phyloP scores from a whole-genome alignment of 2,113 vertebrate species.

The Tachuris rubrigastra region DNA sequence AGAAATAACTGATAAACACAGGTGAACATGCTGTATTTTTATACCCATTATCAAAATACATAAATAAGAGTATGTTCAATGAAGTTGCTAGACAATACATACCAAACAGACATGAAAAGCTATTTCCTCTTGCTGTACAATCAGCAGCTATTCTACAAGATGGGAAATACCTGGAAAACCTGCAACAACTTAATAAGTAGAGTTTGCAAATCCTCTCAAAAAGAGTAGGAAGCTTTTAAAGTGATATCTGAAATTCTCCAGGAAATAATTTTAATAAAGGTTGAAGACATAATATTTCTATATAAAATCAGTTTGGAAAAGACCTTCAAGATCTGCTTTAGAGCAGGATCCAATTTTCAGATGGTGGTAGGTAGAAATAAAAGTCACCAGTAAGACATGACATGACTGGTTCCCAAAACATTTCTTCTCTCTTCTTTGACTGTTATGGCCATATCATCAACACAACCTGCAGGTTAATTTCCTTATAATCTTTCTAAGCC shows the following conservation, averaged over 20 bases:
- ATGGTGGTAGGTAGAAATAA: background rate
- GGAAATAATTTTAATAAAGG: background rate
- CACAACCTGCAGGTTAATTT: background rate
- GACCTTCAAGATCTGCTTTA: background rate
- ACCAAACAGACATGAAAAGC: background rate
- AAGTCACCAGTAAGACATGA: background rate
- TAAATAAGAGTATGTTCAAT: background rate
- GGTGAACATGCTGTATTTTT: background rate
- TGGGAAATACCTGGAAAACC: background rate
- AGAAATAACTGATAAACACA: background rate
- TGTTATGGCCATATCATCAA: background rate
- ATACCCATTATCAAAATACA: background rate
- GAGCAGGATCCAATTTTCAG: background rate
- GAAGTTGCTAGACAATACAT: background rate
- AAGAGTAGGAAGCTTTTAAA: background rate
- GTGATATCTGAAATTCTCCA: background rate
- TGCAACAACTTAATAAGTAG: background rate
- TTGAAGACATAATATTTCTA: background rate
- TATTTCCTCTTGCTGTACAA: background rate
- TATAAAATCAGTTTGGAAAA: background rate
- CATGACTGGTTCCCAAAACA: background rate
- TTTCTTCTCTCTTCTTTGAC: background rate
- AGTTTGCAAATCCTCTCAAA: background rate
- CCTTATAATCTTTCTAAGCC: background rate
- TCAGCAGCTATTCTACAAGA: background rate